Conservation (phyloP, 1,140 invertebrate genomes). For the Fopius arisanus region DNA sequence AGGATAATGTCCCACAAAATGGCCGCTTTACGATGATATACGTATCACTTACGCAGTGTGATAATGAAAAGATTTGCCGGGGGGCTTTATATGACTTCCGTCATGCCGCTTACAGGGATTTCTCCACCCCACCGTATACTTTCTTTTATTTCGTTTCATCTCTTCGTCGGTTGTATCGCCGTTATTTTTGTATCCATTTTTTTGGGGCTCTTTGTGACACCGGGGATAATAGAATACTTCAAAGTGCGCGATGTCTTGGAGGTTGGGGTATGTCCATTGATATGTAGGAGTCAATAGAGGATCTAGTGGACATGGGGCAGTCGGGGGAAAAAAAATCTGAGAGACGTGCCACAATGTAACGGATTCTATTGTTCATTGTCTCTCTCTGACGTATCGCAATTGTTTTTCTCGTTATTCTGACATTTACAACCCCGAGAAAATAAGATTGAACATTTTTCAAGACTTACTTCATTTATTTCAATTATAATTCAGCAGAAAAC, state of each 20-base stretch:
- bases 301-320: background rate
- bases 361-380: background rate
- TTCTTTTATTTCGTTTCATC: slow-evolving; percentile 28
- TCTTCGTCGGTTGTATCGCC: background rate
- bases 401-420: too few relatives aligned
- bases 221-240: slow-evolving; percentile 7
- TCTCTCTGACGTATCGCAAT: background rate
- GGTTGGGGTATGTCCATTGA: background rate
- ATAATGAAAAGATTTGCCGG: slow-evolving; percentile 65
- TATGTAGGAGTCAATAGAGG: background rate
- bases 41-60: slow-evolving; percentile 61
- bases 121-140: slow-evolving; percentile 27
- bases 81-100: slow-evolving; percentile 59
- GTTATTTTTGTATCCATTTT: slow-evolving; percentile 1
- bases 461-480: too few relatives aligned
- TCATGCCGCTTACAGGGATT: slow-evolving; percentile 38
- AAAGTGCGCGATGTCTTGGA: background rate
- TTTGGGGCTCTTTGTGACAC: background rate
- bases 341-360: background rate
- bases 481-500: too few relatives aligned
- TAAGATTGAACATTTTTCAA: too few relatives aligned
- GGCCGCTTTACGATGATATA: slow-evolving; percentile 63
- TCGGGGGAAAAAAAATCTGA: background rate
- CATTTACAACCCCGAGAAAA: too few relatives aligned
- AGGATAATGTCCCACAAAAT: slow-evolving; percentile 57